Percentiles rank a stretch among this genome's conserved stretches.
phyloP scores from a whole-genome alignment of 2,113 vertebrate species.

The Tor tambroides region DNA sequence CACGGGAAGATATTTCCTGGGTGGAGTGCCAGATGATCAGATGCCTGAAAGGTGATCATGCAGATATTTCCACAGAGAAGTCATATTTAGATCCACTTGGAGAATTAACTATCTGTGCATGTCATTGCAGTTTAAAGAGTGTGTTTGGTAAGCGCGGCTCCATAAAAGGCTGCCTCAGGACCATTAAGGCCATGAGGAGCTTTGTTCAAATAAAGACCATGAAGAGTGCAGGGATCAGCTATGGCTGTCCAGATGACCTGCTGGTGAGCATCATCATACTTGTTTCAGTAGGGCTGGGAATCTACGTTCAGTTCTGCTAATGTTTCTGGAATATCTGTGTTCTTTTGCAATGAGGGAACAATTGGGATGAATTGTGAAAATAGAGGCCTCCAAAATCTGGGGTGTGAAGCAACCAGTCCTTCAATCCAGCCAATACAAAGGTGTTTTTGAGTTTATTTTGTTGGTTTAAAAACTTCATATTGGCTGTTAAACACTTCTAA shows the following conservation, averaged over 20 bases:
- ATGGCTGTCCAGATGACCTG: constrained; percentile 83
- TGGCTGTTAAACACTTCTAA: too few species aligned
- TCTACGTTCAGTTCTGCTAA: not conserved
- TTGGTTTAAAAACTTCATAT: too few species aligned
- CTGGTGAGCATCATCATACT: constrained; percentile 32
- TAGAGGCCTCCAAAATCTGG: not conserved
- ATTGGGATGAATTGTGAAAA: not conserved
- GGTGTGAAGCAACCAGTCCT: not conserved
- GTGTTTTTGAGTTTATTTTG: too few species aligned
- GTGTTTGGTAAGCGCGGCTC: constrained; percentile 82
- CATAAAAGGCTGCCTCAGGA: constrained; percentile 89
- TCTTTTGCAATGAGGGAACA: not conserved
- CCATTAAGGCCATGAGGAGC: constrained; percentile 79
- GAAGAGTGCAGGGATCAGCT: constrained; percentile 85
- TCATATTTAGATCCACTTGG: not conserved
- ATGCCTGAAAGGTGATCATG: constrained; percentile 80
- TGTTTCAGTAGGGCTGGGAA: not conserved
- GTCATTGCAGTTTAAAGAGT: constrained; percentile 75
- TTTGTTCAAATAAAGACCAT: constrained; percentile 87
- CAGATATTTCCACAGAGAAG: not conserved
- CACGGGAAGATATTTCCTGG: constrained; percentile 80
- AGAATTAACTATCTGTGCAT: constrained; percentile 20
- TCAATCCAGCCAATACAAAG: too few species aligned
- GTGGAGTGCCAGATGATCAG: constrained; percentile 79
- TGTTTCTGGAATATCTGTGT: not conserved